Evolutionary conservation across 2,888 invertebrate genomes (phyloP).

Genomic region (Drosophila meridionalis): DNA sequence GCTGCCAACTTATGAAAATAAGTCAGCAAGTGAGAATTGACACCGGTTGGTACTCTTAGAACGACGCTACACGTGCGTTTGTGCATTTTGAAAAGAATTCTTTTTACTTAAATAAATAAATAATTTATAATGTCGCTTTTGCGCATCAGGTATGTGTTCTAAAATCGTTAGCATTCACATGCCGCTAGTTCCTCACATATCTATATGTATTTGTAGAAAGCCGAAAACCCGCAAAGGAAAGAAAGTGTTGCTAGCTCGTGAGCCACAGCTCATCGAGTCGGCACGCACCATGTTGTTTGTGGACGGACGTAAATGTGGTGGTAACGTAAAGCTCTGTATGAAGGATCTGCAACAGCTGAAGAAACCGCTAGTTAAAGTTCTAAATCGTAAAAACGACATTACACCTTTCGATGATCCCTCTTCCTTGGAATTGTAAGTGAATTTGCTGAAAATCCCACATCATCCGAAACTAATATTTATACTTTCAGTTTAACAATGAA

Average conservation of each 20-base stretch:
- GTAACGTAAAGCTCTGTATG: slow-evolving; percentile 89
- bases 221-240: slow-evolving; percentile 95
- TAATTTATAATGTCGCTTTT: slow-evolving; percentile 80
- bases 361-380: slow-evolving; percentile 92
- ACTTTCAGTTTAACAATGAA: slow-evolving; percentile 88
- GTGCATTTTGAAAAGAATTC: slow-evolving; percentile 5
- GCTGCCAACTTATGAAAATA: slow-evolving; percentile 24
- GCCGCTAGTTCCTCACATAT: slow-evolving; percentile 61
- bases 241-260: slow-evolving; percentile 91
- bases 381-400: slow-evolving; percentile 93
- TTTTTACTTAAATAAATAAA: slow-evolving; percentile 26
- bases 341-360: slow-evolving; percentile 95
- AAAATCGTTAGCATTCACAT: background rate
- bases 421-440: slow-evolving; percentile 90
- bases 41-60: slow-evolving; percentile 10
- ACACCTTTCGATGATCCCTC: slow-evolving; percentile 96
- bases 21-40: background rate
- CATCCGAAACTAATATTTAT: background rate
- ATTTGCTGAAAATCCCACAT: slow-evolving; percentile 84
- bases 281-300: slow-evolving; percentile 93
- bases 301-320: slow-evolving; percentile 92
- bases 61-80: slow-evolving; percentile 64
- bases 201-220: slow-evolving; percentile 87
- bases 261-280: slow-evolving; percentile 95
- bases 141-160: slow-evolving; percentile 80